Conservation (phyloP, 2,113 vertebrate genomes). For the Forbesichthys agassizii region DNA sequence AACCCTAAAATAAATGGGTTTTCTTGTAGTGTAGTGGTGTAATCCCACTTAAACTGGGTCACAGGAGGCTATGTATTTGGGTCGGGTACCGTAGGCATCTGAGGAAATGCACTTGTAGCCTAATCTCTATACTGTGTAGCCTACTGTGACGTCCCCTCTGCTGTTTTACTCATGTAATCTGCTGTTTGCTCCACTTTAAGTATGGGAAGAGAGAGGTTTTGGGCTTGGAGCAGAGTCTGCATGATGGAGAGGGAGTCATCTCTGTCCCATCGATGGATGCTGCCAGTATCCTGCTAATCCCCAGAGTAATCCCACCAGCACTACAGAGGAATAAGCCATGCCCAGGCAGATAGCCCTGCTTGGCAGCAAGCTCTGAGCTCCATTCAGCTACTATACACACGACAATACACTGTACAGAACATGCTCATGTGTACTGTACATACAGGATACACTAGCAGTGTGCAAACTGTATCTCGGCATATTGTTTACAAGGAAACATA, state of each 20-base stretch:
- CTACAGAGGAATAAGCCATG: constrained; percentile 59
- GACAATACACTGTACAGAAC: not conserved
- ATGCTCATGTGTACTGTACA: not conserved
- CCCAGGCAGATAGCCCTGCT: constrained; percentile 31
- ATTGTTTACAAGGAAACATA: too few relatives aligned
- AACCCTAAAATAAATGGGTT: not conserved
- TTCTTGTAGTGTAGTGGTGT: constrained; percentile 27
- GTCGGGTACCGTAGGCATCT: constrained; percentile 46
- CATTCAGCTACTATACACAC: constrained; percentile 1
- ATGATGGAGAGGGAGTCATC: constrained; percentile 68
- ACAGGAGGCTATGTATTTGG: constrained; percentile 49
- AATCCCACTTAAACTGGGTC: constrained; percentile 58
- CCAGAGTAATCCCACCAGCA: constrained; percentile 63
- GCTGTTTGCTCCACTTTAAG: constrained; percentile 62
- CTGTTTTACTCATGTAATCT: constrained; percentile 63
- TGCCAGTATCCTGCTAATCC: constrained; percentile 73
- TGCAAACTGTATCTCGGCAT: too few relatives aligned
- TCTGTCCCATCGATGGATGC: constrained; percentile 59
- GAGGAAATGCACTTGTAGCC: constrained; percentile 58
- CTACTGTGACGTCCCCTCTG: constrained; percentile 45
- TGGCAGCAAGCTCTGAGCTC: constrained; percentile 8
- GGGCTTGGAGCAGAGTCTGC: constrained; percentile 56
- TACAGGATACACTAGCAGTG: too few relatives aligned
- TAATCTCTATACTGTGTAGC: constrained; percentile 66
- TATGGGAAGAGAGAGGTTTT: constrained; percentile 48